phyloP scores from a whole-genome alignment of 2,797 vertebrate genomes.

The Tinamus major region DNA sequence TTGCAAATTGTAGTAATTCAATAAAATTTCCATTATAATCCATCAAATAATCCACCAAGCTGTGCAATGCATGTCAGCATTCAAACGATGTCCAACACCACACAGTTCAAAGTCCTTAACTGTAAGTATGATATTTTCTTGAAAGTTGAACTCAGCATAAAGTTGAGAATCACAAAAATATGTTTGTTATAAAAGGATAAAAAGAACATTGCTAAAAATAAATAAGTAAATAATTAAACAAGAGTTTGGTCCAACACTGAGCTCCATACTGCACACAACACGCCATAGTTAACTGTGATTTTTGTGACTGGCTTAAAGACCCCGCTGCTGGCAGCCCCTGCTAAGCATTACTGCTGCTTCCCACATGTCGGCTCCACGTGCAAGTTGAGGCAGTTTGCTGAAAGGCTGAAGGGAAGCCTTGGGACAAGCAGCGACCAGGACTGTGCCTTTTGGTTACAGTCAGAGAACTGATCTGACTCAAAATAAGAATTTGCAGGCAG shows the following conservation, averaged over 20 bases:
- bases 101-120: neutral
- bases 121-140: neutral
- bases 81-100: neutral
- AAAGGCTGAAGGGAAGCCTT: neutral
- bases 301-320: constrained; percentile 46
- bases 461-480: neutral
- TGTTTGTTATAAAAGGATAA: neutral
- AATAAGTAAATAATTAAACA: neutral
- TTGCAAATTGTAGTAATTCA: neutral
- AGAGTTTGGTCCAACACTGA: constrained; percentile 8
- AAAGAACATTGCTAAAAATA: neutral
- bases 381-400: neutral
- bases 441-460: neutral
- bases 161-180: neutral
- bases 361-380: neutral
- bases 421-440: neutral
- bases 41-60: neutral
- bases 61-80: neutral
- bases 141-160: neutral
- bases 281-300: constrained; percentile 30
- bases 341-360: constrained; percentile 39
- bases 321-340: constrained; percentile 22
- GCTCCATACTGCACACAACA: constrained; percentile 24
- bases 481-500: neutral
- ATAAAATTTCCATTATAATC: neutral